These are phyloP conservation scores for Theodoxus fluviatilis DNA, from an alignment of 2,888 invertebrate species.

Conservation along the genomic window DNA sequence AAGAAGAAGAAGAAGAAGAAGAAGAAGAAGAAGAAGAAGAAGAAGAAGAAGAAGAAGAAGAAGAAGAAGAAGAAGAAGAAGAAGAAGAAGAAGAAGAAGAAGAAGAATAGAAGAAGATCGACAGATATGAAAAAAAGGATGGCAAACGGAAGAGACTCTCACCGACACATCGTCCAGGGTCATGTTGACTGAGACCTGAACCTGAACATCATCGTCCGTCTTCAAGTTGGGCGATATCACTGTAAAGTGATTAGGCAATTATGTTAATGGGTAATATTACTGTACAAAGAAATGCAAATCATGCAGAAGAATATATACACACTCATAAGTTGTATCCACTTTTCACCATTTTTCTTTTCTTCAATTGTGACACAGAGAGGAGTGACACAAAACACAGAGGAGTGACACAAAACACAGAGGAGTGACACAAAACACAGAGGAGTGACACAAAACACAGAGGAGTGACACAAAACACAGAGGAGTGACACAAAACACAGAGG, in stretches of 20 bases:
- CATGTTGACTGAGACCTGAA: conserved; percentile 49
- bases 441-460: too few relatives aligned
- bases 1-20: background rate
- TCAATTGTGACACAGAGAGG: background rate
- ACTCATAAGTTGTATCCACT: background rate
- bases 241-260: too few relatives aligned
- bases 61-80: background rate
- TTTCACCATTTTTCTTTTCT: background rate
- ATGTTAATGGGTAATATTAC: too few relatives aligned
- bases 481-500: too few relatives aligned
- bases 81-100: background rate
- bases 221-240: conserved; percentile 53
- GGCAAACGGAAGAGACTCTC: conserved; percentile 29
- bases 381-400: background rate
- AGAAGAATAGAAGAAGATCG: background rate
- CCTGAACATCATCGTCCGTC: conserved; percentile 58
- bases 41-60: background rate
- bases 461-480: too few relatives aligned
- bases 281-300: background rate
- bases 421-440: too few relatives aligned
- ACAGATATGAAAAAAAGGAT: conserved; percentile 1
- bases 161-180: conserved; percentile 58
- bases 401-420: background rate
- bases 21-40: background rate
- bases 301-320: background rate